These are phyloP conservation scores for Urophycis tenuis DNA, from an alignment of 2,797 vertebrate species.

Conservation along the genomic window DNA sequence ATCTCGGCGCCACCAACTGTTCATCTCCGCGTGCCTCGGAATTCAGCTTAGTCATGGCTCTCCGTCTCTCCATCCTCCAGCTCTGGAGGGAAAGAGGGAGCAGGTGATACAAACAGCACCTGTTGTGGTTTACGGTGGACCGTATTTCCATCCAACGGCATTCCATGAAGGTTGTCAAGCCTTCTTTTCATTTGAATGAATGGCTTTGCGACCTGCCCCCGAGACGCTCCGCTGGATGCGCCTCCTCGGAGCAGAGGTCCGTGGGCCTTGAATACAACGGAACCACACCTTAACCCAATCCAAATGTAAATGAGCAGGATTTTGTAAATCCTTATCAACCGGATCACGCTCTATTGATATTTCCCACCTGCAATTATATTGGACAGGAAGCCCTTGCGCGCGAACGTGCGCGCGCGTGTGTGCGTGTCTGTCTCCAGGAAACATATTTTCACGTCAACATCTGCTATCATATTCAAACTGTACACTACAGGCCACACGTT, in stretches of 20 bases:
- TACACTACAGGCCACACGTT: neutral
- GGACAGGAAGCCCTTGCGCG: no score
- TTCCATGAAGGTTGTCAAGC: no score
- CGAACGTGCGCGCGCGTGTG: no score
- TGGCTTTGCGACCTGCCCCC: no score
- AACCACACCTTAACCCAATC: neutral
- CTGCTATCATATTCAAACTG: neutral
- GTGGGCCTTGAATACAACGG: neutral
- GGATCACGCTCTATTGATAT: neutral
- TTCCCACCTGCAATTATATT: neutral
- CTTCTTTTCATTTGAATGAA: no score
- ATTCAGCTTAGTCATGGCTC: slow-evolving; percentile 29
- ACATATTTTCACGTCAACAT: neutral
- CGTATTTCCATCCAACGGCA: no score
- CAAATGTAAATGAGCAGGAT: neutral
- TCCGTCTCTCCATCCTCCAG: neutral
- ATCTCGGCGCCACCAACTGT: slow-evolving; percentile 51
- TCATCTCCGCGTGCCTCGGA: slow-evolving; percentile 39
- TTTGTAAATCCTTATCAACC: neutral
- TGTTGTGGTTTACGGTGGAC: no score
- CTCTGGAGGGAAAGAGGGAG: no score
- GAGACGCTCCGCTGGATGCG: no score
- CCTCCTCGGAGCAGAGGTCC: no score
- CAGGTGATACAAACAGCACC: no score
- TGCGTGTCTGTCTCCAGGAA: neutral